Conservation (phyloP, 1,140 invertebrate species). For the Drosophila ogumai region DNA sequence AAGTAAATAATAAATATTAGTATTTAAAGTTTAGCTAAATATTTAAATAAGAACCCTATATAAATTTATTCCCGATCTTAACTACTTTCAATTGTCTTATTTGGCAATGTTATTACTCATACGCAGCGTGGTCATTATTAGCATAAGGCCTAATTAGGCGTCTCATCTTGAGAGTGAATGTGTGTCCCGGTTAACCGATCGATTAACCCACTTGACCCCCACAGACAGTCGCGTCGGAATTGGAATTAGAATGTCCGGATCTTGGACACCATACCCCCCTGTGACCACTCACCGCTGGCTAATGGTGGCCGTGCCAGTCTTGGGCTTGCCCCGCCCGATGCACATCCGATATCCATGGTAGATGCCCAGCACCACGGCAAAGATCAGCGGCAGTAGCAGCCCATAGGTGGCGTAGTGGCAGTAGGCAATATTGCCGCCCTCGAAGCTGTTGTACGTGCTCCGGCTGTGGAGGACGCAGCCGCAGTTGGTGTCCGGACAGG, state of each 20-base stretch:
- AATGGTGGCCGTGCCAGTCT: slow-evolving; percentile 85
- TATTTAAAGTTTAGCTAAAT: too few relatives aligned
- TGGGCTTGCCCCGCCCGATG: slow-evolving; percentile 86
- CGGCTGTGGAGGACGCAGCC: slow-evolving; percentile 89
- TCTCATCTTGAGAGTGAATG: slow-evolving; percentile 33
- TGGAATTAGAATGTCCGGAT: slow-evolving; percentile 40
- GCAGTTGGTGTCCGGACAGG: slow-evolving; percentile 88
- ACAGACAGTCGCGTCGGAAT: slow-evolving; percentile 39
- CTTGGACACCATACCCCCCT: background rate
- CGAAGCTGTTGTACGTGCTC: slow-evolving; percentile 87
- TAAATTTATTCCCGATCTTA: background rate
- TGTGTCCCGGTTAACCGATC: slow-evolving; percentile 24
- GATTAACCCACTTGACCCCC: slow-evolving; percentile 74
- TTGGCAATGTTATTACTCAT: slow-evolving; percentile 31
- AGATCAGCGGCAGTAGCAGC: slow-evolving; percentile 86
- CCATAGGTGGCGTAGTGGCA: slow-evolving; percentile 88
- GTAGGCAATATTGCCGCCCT: slow-evolving; percentile 88
- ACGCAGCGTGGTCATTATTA: slow-evolving; percentile 41
- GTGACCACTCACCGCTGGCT: slow-evolving; percentile 86
- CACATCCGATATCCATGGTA: slow-evolving; percentile 89
- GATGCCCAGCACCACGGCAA: slow-evolving; percentile 86
- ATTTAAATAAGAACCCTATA: too few relatives aligned
- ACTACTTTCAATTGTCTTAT: slow-evolving; percentile 41
- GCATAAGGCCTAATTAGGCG: slow-evolving; percentile 65
- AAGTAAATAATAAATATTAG: slow-evolving; percentile 8